phyloP scores from a whole-genome alignment of 2,888 invertebrate species.

The Lysandra bellargus region DNA sequence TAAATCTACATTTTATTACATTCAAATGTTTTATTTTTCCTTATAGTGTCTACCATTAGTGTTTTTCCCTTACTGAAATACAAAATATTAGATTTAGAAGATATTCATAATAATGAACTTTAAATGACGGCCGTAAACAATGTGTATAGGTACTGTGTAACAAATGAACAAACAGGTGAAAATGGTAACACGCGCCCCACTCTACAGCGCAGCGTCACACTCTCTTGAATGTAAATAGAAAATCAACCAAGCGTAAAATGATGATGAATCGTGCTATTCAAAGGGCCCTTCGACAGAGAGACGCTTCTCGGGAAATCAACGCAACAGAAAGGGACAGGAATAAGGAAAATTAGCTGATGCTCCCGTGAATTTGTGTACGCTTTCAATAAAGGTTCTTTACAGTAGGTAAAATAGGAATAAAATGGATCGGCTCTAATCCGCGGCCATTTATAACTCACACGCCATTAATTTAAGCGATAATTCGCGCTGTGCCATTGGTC shows the following conservation, averaged over 20 bases:
- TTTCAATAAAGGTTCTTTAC: conserved; percentile 79
- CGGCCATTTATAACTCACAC: conserved; percentile 80
- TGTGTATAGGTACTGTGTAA: neutral
- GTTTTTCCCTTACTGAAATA: too few species aligned
- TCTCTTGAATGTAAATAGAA: conserved; percentile 63
- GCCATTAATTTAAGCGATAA: conserved; percentile 80
- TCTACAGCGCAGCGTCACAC: conserved; percentile 44
- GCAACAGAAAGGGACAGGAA: conserved; percentile 56
- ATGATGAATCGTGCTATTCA: conserved; percentile 76
- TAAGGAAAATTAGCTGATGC: conserved; percentile 74
- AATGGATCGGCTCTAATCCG: conserved; percentile 76
- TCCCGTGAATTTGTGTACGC: conserved; percentile 79
- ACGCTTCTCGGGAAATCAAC: conserved; percentile 44
- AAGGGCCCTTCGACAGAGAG: conserved; percentile 66
- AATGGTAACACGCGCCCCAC: conserved; percentile 46
- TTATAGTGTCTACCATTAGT: too few species aligned
- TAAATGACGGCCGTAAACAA: neutral
- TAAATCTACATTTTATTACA: too few species aligned
- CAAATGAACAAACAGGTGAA: conserved; percentile 27
- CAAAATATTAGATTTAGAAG: neutral
- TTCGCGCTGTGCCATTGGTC: conserved; percentile 72
- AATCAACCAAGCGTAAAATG: conserved; percentile 79
- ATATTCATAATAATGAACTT: neutral
- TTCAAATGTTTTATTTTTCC: too few species aligned
- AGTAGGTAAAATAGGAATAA: conserved; percentile 80